Percentiles rank a stretch among this genome's conserved stretches.
These are phyloP conservation scores for Drosophila dives DNA, from an alignment of 2,888 invertebrate species.

Conservation along the genomic window DNA sequence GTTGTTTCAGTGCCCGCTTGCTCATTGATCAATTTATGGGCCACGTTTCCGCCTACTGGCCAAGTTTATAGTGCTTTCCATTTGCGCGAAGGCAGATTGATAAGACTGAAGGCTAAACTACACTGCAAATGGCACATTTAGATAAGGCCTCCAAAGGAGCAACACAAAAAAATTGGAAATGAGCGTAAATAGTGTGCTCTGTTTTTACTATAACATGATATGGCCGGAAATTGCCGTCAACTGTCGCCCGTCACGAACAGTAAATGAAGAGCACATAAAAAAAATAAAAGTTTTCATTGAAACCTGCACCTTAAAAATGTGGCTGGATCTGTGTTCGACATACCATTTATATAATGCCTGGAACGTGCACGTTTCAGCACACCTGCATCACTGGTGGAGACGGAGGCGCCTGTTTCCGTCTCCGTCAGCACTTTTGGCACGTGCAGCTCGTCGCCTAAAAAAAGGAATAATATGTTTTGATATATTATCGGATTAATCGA, in stretches of 20 bases:
- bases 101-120: slow-evolving; percentile 35
- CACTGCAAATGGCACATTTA: slow-evolving; percentile 49
- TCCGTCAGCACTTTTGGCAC: slow-evolving; percentile 84
- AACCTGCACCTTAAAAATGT: slow-evolving; percentile 19
- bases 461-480: slow-evolving; percentile 9
- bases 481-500: neutral
- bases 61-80: slow-evolving; percentile 46
- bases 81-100: slow-evolving; percentile 39
- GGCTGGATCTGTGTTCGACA: slow-evolving; percentile 32
- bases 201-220: slow-evolving; percentile 10
- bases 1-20: slow-evolving; percentile 21
- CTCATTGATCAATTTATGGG: slow-evolving; percentile 71
- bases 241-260: slow-evolving; percentile 34
- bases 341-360: slow-evolving; percentile 85
- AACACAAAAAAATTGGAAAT: slow-evolving; percentile 9
- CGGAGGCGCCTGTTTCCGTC: slow-evolving; percentile 80
- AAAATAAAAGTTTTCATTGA: slow-evolving; percentile 27
- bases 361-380: slow-evolving; percentile 82
- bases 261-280: neutral
- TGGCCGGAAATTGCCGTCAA: slow-evolving; percentile 51
- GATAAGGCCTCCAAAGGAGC: slow-evolving; percentile 36
- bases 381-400: slow-evolving; percentile 78
- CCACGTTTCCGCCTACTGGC: slow-evolving; percentile 44
- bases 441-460: slow-evolving; percentile 82
- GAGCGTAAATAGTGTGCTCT: slow-evolving; percentile 23